Evolutionary conservation across 1,140 invertebrate species (phyloP), one percentile per base, ranked within the genome.

Genomic region (Plectrocnemia conspersa): DNA sequence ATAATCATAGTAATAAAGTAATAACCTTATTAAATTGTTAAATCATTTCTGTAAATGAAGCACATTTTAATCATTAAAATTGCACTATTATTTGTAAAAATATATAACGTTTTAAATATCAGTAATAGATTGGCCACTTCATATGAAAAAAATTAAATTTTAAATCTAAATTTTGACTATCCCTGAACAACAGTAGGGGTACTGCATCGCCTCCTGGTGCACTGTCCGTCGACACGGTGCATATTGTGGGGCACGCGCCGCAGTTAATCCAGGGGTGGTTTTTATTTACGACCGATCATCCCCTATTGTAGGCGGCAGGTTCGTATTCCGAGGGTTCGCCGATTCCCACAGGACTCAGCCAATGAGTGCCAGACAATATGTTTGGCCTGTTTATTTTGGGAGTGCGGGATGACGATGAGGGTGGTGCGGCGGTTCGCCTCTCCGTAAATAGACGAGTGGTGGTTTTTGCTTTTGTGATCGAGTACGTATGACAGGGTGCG

Each of bases 191-290:
- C 13, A 24, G 35, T 5, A 16, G 35, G 15, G 35, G 15, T 9
- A 16, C 6, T 38, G 13, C 35, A 38, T 6, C 10, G 5, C 11
- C 35, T 38, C 35, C 19, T 13, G 40, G n/a, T 25, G 40, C 27
- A 24, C 38, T 41, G 48, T 24, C 36, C 32, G 35, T 16, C 47
- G 57, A 54, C 57, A 47, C 29, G 38, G 19, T 36, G 52, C 57
- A 59, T 59, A 59, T 59, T 59, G 57, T 23, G 16, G 27, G 1
- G 56, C 52, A 45, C 52, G 45, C 57, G 52, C 41, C 41, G 35
- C 3, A 2, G 22, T 1, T 3, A 25, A 44, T 54, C 4, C 13
- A 29, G 27, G 54, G 47, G 47, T 46, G 56, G 55, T 29, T 46
- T 46, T 53, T 58, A 58, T 53, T 58, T 52, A 52, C 38, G 36